Evolutionary conservation across 2,888 invertebrate species (phyloP).

Genomic region (Dasysyrphus albostriatus): DNA sequence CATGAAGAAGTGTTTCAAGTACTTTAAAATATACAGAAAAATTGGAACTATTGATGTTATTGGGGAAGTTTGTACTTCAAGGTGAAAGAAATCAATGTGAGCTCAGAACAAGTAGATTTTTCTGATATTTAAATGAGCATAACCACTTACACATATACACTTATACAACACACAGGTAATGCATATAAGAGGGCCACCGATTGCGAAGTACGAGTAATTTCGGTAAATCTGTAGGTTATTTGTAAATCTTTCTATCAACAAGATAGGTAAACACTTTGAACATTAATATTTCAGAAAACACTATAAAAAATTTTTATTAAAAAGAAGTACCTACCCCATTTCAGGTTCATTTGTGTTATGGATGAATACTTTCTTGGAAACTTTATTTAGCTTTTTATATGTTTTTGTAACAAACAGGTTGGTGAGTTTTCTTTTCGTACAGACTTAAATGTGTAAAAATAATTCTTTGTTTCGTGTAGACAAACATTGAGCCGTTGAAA

Average conservation of each 20-base stretch:
- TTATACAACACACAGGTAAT: too few species aligned
- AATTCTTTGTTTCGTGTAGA: too few species aligned
- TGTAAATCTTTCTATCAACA: background rate
- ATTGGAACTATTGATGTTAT: constrained; percentile 67
- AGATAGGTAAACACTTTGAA: background rate
- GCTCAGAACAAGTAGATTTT: constrained; percentile 10
- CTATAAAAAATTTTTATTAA: too few species aligned
- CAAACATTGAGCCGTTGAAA: too few species aligned
- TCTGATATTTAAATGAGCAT: constrained; percentile 34
- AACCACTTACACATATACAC: background rate
- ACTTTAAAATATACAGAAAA: constrained; percentile 54
- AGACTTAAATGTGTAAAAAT: too few species aligned
- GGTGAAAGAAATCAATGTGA: constrained; percentile 34
- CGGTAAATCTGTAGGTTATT: background rate
- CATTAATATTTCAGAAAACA: background rate
- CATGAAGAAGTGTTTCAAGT: constrained; percentile 66
- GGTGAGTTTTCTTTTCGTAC: too few species aligned
- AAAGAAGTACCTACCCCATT: too few species aligned
- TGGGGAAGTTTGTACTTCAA: constrained; percentile 52
- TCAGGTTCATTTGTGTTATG: too few species aligned
- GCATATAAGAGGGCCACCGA: background rate
- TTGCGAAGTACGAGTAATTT: background rate
- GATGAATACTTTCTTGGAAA: too few species aligned
- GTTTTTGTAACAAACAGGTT: too few species aligned
- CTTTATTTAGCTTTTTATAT: too few species aligned